These are phyloP conservation scores for Stegostoma tigrinum DNA, from an alignment of 2,113 vertebrate species.

Conservation along the genomic window DNA sequence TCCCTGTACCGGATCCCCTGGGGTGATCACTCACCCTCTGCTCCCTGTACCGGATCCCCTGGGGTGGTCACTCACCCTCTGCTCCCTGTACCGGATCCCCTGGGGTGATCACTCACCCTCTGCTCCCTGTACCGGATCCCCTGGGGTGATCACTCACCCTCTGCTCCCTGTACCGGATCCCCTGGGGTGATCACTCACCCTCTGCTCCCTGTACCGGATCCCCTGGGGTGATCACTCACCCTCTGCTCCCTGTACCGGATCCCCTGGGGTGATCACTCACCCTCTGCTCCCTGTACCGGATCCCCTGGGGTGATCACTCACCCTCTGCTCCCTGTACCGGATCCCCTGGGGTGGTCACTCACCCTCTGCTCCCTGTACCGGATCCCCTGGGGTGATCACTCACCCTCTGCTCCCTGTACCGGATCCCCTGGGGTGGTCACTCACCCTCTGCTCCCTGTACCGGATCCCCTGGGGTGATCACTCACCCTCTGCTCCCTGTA, in stretches of 20 bases:
- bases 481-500: background rate
- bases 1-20: background rate
- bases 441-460: background rate
- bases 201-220: background rate
- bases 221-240: background rate
- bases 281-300: background rate
- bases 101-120: constrained; percentile 59
- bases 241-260: background rate
- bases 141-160: background rate
- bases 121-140: constrained; percentile 78
- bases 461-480: background rate
- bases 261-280: background rate
- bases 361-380: background rate
- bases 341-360: too few relatives aligned
- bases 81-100: background rate
- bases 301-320: constrained; percentile 43
- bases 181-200: background rate
- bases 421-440: background rate
- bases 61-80: background rate
- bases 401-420: background rate
- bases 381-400: background rate
- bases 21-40: background rate
- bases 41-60: background rate
- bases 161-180: background rate
- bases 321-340: constrained; percentile 82